Percentiles rank a stretch among this genome's conserved stretches.
phyloP scores from a whole-genome alignment of 2,888 invertebrate species.

The Ommatoiulus sabulosus region DNA sequence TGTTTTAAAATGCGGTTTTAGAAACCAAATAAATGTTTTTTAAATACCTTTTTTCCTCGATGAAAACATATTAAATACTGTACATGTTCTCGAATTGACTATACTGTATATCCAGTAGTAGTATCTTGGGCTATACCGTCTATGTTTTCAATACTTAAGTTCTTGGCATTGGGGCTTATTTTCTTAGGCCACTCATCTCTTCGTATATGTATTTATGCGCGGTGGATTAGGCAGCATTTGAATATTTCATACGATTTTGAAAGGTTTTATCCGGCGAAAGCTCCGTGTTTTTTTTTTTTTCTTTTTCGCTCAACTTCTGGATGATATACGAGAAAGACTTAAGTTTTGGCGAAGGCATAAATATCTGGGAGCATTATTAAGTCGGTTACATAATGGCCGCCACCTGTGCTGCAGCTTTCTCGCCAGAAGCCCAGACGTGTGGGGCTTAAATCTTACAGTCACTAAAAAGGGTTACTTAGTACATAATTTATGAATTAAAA shows the following conservation, averaged over 20 bases:
- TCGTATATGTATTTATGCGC: neutral
- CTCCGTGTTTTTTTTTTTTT: too few relatives aligned
- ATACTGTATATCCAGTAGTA: too few relatives aligned
- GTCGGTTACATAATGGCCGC: neutral
- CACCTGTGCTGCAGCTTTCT: neutral
- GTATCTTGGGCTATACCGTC: too few relatives aligned
- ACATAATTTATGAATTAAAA: conserved; percentile 7
- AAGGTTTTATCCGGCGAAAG: neutral
- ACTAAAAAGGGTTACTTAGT: neutral
- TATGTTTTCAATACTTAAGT: too few relatives aligned
- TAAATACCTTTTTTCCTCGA: too few relatives aligned
- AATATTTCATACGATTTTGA: neutral
- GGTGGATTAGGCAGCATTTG: neutral
- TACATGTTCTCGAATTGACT: too few relatives aligned
- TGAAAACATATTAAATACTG: too few relatives aligned
- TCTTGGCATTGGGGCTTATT: too few relatives aligned
- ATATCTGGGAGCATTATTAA: neutral
- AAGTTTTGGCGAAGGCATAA: neutral
- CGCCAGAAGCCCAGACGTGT: neutral
- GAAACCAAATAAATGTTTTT: too few relatives aligned
- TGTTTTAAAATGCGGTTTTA: too few relatives aligned
- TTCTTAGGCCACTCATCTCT: too few relatives aligned
- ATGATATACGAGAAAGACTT: neutral
- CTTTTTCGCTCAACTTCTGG: neutral
- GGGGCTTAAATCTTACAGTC: neutral